Conservation (phyloP, 2,113 vertebrate species). For the Nothocercus julius region DNA sequence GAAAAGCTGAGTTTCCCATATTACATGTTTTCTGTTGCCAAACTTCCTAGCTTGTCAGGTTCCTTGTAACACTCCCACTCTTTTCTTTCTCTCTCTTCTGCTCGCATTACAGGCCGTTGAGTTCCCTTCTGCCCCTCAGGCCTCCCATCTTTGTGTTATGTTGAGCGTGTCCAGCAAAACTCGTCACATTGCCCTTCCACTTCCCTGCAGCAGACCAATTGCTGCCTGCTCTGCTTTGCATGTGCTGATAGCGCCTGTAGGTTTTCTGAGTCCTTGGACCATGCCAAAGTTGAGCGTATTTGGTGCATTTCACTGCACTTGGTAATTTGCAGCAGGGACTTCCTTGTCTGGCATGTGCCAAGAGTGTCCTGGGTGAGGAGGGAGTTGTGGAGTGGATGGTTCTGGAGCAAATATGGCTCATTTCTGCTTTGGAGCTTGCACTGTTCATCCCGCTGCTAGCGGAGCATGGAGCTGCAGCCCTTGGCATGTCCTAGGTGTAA, state of each 20-base stretch:
- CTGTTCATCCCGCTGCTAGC: not conserved
- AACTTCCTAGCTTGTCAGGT: not conserved
- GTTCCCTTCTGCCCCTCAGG: not conserved
- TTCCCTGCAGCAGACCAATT: not conserved
- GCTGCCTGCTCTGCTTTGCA: not conserved
- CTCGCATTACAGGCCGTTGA: not conserved
- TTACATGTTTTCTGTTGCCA: not conserved
- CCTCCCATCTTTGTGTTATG: not conserved
- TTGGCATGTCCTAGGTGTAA: not conserved
- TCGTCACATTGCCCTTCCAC: not conserved
- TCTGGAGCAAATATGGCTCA: not conserved
- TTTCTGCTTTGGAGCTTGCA: not conserved
- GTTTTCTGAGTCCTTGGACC: not conserved
- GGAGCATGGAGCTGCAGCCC: not conserved
- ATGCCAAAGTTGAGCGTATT: not conserved
- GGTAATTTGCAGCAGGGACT: not conserved
- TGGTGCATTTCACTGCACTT: not conserved
- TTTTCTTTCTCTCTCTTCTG: not conserved
- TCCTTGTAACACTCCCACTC: not conserved
- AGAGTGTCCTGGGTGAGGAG: not conserved
- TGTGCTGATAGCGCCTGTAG: not conserved
- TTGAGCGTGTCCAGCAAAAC: not conserved
- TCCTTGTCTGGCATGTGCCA: accelerated
- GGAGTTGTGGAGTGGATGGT: not conserved
- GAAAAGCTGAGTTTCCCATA: not conserved